phyloP scores from a whole-genome alignment of 2,888 invertebrate species.

The Acrobasis consociella region DNA sequence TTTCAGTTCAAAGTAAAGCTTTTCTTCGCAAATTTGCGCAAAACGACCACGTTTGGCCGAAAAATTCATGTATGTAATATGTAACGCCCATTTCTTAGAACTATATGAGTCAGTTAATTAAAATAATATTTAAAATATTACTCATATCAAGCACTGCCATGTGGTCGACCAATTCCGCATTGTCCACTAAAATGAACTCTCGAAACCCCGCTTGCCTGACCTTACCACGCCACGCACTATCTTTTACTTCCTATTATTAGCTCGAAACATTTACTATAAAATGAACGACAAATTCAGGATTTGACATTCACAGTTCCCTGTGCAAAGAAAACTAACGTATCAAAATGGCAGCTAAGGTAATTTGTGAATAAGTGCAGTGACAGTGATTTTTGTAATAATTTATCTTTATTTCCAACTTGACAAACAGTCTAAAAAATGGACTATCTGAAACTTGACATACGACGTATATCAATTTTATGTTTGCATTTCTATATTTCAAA shows the following conservation, averaged over 20 bases:
- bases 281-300: constrained; percentile 60
- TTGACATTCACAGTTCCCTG: constrained; percentile 75
- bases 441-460: too few species aligned
- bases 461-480: not conserved
- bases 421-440: too few species aligned
- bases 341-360: constrained; percentile 80
- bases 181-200: constrained; percentile 65
- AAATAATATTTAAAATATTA: constrained; percentile 26
- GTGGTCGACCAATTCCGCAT: constrained; percentile 63
- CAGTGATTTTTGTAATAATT: constrained; percentile 19
- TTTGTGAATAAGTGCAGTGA: constrained; percentile 24
- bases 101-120: not conserved
- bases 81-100: constrained; percentile 10
- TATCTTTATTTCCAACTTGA: too few species aligned
- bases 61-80: too few species aligned
- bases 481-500: not conserved
- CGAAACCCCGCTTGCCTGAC: constrained; percentile 64
- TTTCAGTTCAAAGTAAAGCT: too few species aligned
- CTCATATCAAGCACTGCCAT: constrained; percentile 34
- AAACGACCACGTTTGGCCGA: too few species aligned
- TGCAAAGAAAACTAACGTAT: constrained; percentile 67
- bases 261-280: constrained; percentile 63
- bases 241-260: constrained; percentile 76
- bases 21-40: too few species aligned
- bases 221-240: constrained; percentile 56